Evolutionary conservation across 2,888 invertebrate species (phyloP).

Genomic region (Deilephila porcellus): DNA sequence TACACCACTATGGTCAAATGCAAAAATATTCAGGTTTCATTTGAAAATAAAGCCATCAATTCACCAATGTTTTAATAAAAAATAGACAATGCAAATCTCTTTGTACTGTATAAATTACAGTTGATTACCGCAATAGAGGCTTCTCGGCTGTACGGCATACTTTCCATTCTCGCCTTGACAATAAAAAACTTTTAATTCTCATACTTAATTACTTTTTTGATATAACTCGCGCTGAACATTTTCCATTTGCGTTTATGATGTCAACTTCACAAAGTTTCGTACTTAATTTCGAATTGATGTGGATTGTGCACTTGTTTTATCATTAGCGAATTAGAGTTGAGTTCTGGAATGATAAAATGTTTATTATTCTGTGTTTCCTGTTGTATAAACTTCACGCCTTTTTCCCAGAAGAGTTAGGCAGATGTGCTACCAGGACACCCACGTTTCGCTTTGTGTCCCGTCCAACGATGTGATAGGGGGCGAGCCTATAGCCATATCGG

Average conservation of each 20-base stretch:
- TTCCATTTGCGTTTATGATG: constrained; percentile 1
- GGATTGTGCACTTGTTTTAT: constrained; percentile 18
- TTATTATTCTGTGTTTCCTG: too few species aligned
- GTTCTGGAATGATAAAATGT: background rate
- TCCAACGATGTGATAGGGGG: too few species aligned
- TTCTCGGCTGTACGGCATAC: background rate
- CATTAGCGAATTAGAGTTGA: constrained; percentile 2
- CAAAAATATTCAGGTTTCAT: too few species aligned
- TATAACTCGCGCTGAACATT: constrained; percentile 5
- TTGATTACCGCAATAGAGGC: constrained; percentile 1
- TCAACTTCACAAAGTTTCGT: constrained; percentile 11
- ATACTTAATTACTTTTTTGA: constrained; percentile 19
- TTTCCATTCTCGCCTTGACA: background rate
- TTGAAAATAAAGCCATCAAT: background rate
- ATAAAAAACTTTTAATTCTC: constrained; percentile 9
- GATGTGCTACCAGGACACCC: too few species aligned
- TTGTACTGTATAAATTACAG: background rate
- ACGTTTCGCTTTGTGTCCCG: too few species aligned
- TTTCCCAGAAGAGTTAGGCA: too few species aligned
- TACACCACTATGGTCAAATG: too few species aligned
- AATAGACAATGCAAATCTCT: background rate
- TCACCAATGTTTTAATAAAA: background rate
- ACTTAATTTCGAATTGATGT: constrained; percentile 7
- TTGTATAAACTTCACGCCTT: too few species aligned
- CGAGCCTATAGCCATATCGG: too few species aligned